Conservation (phyloP, 1,140 invertebrate genomes). For the Oreohelix idahoensis region DNA sequence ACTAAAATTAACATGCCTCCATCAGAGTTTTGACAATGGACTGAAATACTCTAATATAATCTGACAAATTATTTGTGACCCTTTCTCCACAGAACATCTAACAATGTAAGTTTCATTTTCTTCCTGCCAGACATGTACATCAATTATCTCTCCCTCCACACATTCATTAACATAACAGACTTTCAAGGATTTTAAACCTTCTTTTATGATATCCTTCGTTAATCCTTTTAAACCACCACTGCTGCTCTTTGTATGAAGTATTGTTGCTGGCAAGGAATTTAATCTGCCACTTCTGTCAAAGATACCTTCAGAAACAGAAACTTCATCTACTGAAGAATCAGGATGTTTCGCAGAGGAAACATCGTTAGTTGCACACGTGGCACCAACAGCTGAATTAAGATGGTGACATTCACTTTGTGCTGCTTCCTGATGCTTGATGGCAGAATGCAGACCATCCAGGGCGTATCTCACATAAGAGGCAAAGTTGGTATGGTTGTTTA, state of each 20-base stretch:
- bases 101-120: background rate
- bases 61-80: constrained; percentile 25
- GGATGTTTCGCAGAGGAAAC: too few relatives aligned
- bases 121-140: constrained; percentile 37
- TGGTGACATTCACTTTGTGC: background rate
- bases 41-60: constrained; percentile 27
- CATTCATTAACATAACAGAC: constrained; percentile 35
- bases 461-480: constrained; percentile 41
- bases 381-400: too few relatives aligned
- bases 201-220: constrained; percentile 3
- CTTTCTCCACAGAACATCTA: constrained; percentile 35
- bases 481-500: constrained; percentile 43
- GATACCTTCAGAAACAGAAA: too few relatives aligned
- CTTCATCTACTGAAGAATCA: too few relatives aligned
- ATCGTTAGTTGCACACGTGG: too few relatives aligned
- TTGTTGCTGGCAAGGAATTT: background rate
- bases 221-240: background rate
- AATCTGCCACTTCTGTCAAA: too few relatives aligned
- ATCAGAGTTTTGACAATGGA: background rate
- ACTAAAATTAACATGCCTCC: too few relatives aligned
- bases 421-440: background rate
- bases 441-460: constrained; percentile 33
- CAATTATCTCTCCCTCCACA: constrained; percentile 37
- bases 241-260: background rate
- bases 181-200: constrained; percentile 22